Evolutionary conservation across 2,113 vertebrate genomes (phyloP), one percentile per base, ranked within the genome.

Genomic region (Archocentrus centrarchus): DNA sequence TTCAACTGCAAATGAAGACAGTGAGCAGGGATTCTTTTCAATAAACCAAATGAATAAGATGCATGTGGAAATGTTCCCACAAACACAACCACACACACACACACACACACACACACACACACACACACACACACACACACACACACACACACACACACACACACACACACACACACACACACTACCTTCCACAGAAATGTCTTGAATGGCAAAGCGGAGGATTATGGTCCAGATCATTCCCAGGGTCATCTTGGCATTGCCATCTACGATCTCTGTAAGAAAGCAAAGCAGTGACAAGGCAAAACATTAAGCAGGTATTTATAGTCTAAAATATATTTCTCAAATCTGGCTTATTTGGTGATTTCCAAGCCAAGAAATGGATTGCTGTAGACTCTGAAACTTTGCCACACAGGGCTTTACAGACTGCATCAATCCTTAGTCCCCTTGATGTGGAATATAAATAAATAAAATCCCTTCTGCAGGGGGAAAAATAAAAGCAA

Each of bases 221-320:
- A 99, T 99, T 93, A 99, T 99, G 92, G 98, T 99, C 98, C 98
- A 99, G 95, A 99, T 99, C 98, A 99, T 99, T 95, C 98, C 98
- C 93, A 99, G 96, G 59, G 98, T 99, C 98, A 99, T 99, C 93
- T 99, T 99, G 80, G 97, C 97, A 3, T 99, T 99, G 59, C 98
- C 98, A 66, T 99, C 98, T 87, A 99, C 98, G 0, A 99, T 99
- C 95, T 99, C 98, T 99, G 91, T n/a, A 90, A 35, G 17, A 82
- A 30, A 37, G 8, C 17, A 66, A 62, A 86, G 30, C 30, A 4
- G 2, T 30, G 30, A 30, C 4, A 24, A 24, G 24, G 24, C 24
- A 24, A 24, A 24, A 24, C 24, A 24, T 24, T 24, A 24, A 24
- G 24, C 4, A 30, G 10, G 3, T 17, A 15, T n/a, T 73, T 53